Base-by-base conservation (phyloP, 2,888 invertebrate genomes). In the Nemapogon koenigi region DNA sequence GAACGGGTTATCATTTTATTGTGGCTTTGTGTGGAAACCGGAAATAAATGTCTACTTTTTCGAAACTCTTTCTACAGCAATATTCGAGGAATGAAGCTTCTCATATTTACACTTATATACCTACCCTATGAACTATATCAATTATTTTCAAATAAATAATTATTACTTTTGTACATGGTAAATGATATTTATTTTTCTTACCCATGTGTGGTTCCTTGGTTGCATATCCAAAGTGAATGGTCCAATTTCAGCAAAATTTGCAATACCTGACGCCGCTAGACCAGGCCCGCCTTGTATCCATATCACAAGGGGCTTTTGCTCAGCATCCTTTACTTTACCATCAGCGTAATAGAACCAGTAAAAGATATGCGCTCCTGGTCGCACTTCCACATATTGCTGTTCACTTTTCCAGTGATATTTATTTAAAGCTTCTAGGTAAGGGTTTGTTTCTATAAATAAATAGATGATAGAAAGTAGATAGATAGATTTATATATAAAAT, bases 281-380 rank as follows among this genome's bases (percentile, higher is more conserved):
- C 84, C 94, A 0, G 94, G 94, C 1, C 94, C 94, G 16, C 94
- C 94, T 82, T 94, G 89, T 14, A 94, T 79, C 94, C 94, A 94
- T 53, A 95, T 86, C 29, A 92, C 76, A 4, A 94, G 62, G 0
- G 94, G 94, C 39, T 75, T 73, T 16, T 22, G 22, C 6, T 10
- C 10, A 10, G 22, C 6, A 22, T 22, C 10, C 6, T 7, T 10
- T 73, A 28, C 7, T n/a, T 4, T 80, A 1, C 87, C 84, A 13
- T 87, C 86, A 13, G 88, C 89, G 51, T 87, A 89, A 57, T 89
- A 92, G n/a, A 94, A 71, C 91, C 93, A 94, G 81, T 91, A 94
- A 62, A 94, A 94, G 73, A 91, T 84, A 48, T 88, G 84, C 0
- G 91, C 91, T 0, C 86, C 83, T 2, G 83, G 81, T 0, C 92